These are phyloP conservation scores for Hydra vulgaris DNA, from an alignment of 30 jellyfish, hydroid and myxozoan species.

Conservation along the genomic window DNA sequence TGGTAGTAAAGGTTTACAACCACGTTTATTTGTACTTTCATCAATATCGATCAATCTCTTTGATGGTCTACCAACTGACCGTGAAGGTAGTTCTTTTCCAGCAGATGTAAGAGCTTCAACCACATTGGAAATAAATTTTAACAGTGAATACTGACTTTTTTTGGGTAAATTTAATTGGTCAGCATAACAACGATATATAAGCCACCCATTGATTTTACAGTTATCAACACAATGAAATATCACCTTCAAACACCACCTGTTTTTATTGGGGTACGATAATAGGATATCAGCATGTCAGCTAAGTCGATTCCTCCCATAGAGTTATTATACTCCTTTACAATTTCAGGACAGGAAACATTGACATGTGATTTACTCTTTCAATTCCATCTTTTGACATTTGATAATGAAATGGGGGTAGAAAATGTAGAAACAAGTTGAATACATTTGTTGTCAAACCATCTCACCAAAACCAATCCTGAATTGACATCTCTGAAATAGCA, in stretches of 20 bases:
- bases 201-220: conserved; percentile 37
- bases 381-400: too few relatives aligned
- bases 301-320: conserved; percentile 71
- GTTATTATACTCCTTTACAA: conserved; percentile 36
- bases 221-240: too few relatives aligned
- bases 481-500: conserved; percentile 22
- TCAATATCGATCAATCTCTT: conserved; percentile 10
- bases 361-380: too few relatives aligned
- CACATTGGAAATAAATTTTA: not conserved
- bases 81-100: not conserved
- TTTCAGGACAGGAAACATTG: conserved; percentile 38
- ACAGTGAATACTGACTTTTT: conserved; percentile 28
- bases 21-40: too few relatives aligned
- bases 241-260: conserved; percentile 45
- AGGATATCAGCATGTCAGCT: conserved; percentile 53
- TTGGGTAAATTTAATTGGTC: conserved; percentile 9
- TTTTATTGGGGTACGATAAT: conserved; percentile 36
- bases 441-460: conserved; percentile 46
- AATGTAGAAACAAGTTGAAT: too few relatives aligned
- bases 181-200: conserved; percentile 35
- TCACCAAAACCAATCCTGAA: conserved; percentile 30
- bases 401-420: too few relatives aligned
- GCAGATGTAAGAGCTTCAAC: conserved; percentile 5
- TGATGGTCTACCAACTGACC: conserved; percentile 29
- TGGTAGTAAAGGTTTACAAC: too few relatives aligned